These are phyloP conservation scores for Drosophila aldrichi DNA, from an alignment of 2,888 invertebrate species.

Conservation along the genomic window DNA sequence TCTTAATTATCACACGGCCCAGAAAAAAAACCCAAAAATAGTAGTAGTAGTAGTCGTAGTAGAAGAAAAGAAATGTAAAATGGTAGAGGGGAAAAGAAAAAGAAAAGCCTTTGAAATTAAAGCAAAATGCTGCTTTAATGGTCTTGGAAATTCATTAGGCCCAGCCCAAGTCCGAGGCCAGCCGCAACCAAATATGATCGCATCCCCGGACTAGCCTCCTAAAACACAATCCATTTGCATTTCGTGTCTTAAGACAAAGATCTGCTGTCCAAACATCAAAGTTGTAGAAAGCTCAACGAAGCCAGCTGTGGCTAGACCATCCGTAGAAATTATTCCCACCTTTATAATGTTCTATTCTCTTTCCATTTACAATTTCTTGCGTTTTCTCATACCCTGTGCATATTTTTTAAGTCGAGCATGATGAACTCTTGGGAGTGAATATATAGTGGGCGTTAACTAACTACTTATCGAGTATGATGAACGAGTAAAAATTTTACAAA, in stretches of 20 bases:
- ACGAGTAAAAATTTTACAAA: too few relatives aligned
- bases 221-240: constrained; percentile 76
- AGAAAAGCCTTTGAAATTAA: constrained; percentile 58
- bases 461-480: too few relatives aligned
- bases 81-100: constrained; percentile 39
- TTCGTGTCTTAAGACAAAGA: constrained; percentile 38
- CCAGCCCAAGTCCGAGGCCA: constrained; percentile 26
- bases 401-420: background rate
- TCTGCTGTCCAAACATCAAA: constrained; percentile 26
- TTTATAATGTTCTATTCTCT: constrained; percentile 54
- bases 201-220: constrained; percentile 52
- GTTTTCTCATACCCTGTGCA: constrained; percentile 14
- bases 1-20: constrained; percentile 77
- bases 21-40: constrained; percentile 2
- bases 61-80: constrained; percentile 6
- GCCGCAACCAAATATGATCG: constrained; percentile 52
- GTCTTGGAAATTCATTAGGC: constrained; percentile 69
- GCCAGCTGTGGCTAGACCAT: constrained; percentile 22
- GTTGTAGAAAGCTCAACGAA: constrained; percentile 58
- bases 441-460: background rate
- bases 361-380: constrained; percentile 23
- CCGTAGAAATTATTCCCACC: constrained; percentile 75
- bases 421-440: background rate
- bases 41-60: background rate
- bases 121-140: constrained; percentile 61